These are phyloP conservation scores for Plutella xylostella DNA, from an alignment of 2,888 invertebrate genomes.

Conservation along the genomic window DNA sequence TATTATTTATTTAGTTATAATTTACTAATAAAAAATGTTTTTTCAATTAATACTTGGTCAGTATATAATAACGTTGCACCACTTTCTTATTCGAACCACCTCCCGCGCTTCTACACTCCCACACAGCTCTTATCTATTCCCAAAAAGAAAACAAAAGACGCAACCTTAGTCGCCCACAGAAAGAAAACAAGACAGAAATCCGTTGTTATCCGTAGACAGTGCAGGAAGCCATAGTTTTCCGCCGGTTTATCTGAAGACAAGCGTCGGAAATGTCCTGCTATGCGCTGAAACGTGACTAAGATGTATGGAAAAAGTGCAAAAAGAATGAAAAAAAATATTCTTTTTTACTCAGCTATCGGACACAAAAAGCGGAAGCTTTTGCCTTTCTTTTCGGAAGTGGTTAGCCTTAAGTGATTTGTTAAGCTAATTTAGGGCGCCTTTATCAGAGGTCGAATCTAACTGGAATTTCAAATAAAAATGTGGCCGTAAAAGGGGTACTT, in stretches of 20 bases:
- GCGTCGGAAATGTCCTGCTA: conserved; percentile 43
- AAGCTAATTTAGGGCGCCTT: conserved; percentile 32
- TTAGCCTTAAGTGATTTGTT: conserved; percentile 39
- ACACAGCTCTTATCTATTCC: background rate
- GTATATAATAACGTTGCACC: too few species aligned
- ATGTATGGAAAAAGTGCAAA: conserved; percentile 53
- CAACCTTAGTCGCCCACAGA: background rate
- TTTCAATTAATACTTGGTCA: too few species aligned
- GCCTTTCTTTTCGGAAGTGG: conserved; percentile 30
- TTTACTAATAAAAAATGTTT: too few species aligned
- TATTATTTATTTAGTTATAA: too few species aligned
- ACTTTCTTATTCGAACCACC: too few species aligned
- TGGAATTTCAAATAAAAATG: too few species aligned
- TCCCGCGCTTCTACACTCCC: too few species aligned
- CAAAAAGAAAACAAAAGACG: background rate
- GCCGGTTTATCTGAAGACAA: conserved; percentile 56
- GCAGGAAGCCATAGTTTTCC: conserved; percentile 59
- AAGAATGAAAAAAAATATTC: conserved; percentile 24
- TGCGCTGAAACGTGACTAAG: conserved; percentile 39
- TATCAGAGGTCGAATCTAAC: too few species aligned
- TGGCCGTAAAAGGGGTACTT: too few species aligned
- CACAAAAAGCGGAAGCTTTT: conserved; percentile 26
- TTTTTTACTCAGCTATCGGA: conserved; percentile 25
- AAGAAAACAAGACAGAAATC: conserved; percentile 23
- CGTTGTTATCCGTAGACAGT: conserved; percentile 36